Evolutionary conservation across 2,113 vertebrate species (phyloP).

Genomic region (Megatriorchis doriae): DNA sequence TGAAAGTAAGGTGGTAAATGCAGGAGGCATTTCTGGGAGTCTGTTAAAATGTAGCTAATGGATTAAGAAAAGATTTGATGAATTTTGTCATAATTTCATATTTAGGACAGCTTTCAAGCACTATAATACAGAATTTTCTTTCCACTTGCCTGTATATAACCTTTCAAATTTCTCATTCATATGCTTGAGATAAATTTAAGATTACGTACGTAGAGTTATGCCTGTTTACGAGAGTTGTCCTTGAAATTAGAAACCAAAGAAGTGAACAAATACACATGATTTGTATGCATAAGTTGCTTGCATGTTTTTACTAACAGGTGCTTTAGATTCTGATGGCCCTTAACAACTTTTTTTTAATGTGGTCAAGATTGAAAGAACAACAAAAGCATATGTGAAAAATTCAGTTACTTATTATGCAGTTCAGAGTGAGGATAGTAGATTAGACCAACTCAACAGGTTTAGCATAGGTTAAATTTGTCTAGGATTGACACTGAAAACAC

Average conservation of each 20-base stretch:
- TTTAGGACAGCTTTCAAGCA: background rate
- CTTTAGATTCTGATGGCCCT: background rate
- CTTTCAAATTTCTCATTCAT: background rate
- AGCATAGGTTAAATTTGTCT: background rate
- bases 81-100: background rate
- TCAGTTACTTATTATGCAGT: background rate
- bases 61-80: background rate
- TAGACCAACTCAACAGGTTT: background rate
- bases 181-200: background rate
- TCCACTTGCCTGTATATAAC: background rate
- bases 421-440: background rate
- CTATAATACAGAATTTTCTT: background rate
- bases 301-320: background rate
- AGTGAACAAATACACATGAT: background rate
- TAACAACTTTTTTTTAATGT: background rate
- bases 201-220: background rate
- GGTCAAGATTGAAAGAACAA: background rate
- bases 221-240: background rate
- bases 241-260: background rate
- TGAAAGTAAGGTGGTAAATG: background rate
- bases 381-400: background rate
- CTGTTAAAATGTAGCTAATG: background rate
- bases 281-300: background rate
- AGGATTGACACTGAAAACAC: background rate
- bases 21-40: background rate